Base-by-base conservation (phyloP, 2,113 vertebrate genomes). In the Xiphophorus hellerii region DNA sequence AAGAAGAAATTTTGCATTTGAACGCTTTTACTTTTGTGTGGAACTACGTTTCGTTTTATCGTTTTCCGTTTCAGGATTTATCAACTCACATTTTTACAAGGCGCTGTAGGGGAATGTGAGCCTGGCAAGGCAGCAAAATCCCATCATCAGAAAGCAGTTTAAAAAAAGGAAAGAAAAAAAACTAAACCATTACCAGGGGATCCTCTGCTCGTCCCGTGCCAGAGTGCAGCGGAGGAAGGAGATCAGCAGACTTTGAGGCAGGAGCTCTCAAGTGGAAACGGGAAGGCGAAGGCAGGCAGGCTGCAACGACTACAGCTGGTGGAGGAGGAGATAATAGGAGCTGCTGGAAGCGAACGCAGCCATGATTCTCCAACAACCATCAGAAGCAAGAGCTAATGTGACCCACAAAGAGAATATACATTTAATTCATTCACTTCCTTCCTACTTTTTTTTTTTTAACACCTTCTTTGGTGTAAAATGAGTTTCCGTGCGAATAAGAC, bases 141-240 rank as follows among this genome's bases (percentile, higher is more conserved):
- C 60, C 68, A 1, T 76, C 81, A 73, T 76, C 62, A 78, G 62
- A 83, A 71, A 61, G 81, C 71, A 81, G 87, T 90, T 30, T 22
- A 48, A 82, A 63, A 63, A 25, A 87, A 74, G 44, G 64, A 66
- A 75, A 11, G 11, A 37, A 35, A 10, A 81, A 63, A 33, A 12
- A 10, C 25, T 3, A 70, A 25, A 87, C 74, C 8, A 58, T 25
- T 58, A 65, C 29, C 35, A 3, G 61, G 33, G 73, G 2, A 44
- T 61, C 65, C 42, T 65, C 76, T 70, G 69, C 76, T 75, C 68
- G 74, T 80, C 70, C 70, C 37, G 15, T 65, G 76, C 86, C 81
- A 27, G 85, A 87, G 27, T 27, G 28, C 65, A 62, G 65, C n/a
- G 69, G 76, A 1, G 63, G 33, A 15, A 61, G 54, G 70, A 71